Base-by-base conservation (phyloP, 1,140 invertebrate species). In the Trichonephila clavipes region DNA sequence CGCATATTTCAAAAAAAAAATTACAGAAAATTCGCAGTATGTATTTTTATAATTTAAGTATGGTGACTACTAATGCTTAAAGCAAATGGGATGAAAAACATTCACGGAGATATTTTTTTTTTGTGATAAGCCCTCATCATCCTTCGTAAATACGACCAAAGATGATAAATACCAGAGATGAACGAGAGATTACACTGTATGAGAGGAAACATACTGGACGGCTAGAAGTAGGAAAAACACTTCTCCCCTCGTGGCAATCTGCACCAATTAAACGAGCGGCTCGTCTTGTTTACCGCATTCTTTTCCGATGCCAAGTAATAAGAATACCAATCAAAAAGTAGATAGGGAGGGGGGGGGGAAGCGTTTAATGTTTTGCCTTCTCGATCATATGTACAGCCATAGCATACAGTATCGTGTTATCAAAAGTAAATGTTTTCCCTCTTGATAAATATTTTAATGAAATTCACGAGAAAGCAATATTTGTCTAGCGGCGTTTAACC, bases 271-370 rank as follows among this genome's bases (percentile, higher is more conserved):
- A 69, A 69, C 21, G 21, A 69, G 64, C 64, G 19, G 14, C 10
- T 69, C 66, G 24, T 69, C 24, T 69, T 69, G 66, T 69, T 69
- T n/a, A 69, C 66, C 24, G 66, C 66, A 69, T 69, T 69, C 66
- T 69, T 69, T 69, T 24, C 66, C 24, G 51, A 51, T 51, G 51
- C n/a, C 24, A 69, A 24, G 21, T 24, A 28, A 24, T 24, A 69
- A 24, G 66, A 69, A 24, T 69, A 14, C 66, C n/a, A 69, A 24
- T 14, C 66, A 8, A 24, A 69, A 24, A 69, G 21, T 19, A n/a
- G 24, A 66, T 40, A 51, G 44, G 2, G 44, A 7, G 8, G 51
- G 51, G 1, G 51, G 51, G 3, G 34, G 34, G 34, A 40, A 40
- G 34, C 34, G 34, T 40, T 40, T 40, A 40, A 40, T 40, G 34